Evolutionary conservation across 2,113 vertebrate species (phyloP), one percentile per base, ranked within the genome.

Genomic region (Brienomyrus longianalis): DNA sequence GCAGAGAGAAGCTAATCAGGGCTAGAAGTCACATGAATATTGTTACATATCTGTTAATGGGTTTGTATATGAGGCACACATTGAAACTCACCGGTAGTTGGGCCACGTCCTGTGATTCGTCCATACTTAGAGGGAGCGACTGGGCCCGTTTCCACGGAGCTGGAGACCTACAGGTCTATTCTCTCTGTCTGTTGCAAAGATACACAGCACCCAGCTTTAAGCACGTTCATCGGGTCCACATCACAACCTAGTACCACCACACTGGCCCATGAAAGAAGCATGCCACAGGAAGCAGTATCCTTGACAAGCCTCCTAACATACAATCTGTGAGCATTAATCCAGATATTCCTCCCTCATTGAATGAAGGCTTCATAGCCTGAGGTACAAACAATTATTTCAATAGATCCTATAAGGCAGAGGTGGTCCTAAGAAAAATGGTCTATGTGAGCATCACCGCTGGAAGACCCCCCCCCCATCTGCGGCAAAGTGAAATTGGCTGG

Each of bases 31-130:
- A 66, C n/a, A 66, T 66, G 9, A 27, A 66, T 66, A 17, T 66
- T n/a, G 27, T 66, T 66, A 66, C 15, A 19, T 39, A 80, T 17
- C 27, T 27, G 27, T 43, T 19, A 83, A 83, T 43, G 31, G 35
- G 39, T 83, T 15, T 83, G 35, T 17, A 21, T 23, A 17, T 5
- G 83, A 23, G 19, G 13, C 5, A 48, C 6, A 19, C 23, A 17
- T 23, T 17, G 10, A 51, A n/a, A 83, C 95, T 96, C 89, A 96
- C 96, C 91, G 95, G 96, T 90, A 95, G 90, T 88, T 95, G 94
- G 10, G 90, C 66, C 62, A 93, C 94, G 90, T 96, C 96, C 92
- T 95, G 95, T 52, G 94, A 91, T 85, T 95, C 94, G 2, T 95
- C 95, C 96, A 96, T 96, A 91, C 92, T 91, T 23, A 19, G 52